A percentile compares a stretch with the other conserved stretches of the same genome.
phyloP scores from a whole-genome alignment of 2,888 invertebrate genomes.

The Gibbula magus region DNA sequence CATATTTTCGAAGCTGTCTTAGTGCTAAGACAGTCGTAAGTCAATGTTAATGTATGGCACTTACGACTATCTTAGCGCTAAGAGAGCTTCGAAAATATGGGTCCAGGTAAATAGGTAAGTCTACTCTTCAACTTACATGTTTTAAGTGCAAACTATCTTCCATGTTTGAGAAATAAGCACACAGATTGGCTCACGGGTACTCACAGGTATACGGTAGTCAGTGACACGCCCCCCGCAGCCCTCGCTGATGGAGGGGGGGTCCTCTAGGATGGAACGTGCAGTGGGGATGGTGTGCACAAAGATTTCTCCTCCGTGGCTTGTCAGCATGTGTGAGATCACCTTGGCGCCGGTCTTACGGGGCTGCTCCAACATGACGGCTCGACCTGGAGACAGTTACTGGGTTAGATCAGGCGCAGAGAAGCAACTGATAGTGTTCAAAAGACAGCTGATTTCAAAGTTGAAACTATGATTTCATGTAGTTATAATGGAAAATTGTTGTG shows the following conservation, averaged over 20 bases:
- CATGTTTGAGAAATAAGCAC: neutral
- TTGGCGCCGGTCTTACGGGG: slow-evolving; percentile 82
- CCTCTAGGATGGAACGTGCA: slow-evolving; percentile 89
- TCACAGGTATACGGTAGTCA: slow-evolving; percentile 85
- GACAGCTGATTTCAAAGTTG: no score
- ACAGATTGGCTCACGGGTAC: slow-evolving; percentile 26
- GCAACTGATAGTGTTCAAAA: no score
- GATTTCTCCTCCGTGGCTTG: slow-evolving; percentile 95
- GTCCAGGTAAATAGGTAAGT: no score
- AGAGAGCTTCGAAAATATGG: no score
- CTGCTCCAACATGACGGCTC: slow-evolving; percentile 85
- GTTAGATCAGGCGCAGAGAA: no score
- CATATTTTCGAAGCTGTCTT: no score
- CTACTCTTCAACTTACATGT: no score
- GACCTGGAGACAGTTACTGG: slow-evolving; percentile 58
- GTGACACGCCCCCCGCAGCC: slow-evolving; percentile 95
- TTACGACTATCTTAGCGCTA: no score
- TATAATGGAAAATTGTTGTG: no score
- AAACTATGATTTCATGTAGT: no score
- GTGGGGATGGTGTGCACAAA: slow-evolving; percentile 94
- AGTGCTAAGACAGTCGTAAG: no score
- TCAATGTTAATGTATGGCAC: no score
- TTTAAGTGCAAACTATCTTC: neutral
- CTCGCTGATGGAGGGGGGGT: slow-evolving; percentile 95
- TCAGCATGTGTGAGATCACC: slow-evolving; percentile 92